A percentile compares a stretch with the other conserved stretches of the same genome.
Evolutionary conservation across 1,140 invertebrate genomes (phyloP).

Genomic region (Heliconius melpomene): DNA sequence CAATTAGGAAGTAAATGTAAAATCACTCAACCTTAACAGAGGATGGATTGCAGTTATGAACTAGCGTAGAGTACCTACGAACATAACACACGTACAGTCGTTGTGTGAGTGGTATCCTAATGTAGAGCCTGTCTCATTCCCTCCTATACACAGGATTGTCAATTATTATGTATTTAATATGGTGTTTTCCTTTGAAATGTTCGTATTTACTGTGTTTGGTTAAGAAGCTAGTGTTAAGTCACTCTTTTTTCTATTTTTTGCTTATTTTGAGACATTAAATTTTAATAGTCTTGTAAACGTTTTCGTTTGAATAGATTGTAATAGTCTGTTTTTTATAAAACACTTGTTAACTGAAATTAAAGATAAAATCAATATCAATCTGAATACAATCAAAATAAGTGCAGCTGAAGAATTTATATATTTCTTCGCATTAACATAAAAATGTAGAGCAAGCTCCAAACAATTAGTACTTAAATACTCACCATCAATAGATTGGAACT

Average conservation of each 20-base stretch:
- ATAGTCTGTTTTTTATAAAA: neutral
- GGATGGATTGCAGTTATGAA: slow-evolving; percentile 63
- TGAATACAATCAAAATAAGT: neutral
- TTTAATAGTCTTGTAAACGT: neutral
- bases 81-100: slow-evolving; percentile 41
- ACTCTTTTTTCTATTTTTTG: neutral
- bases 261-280: too few species aligned
- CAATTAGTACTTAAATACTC: neutral
- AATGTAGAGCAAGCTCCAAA: neutral
- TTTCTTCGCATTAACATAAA: neutral
- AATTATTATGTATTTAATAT: slow-evolving; percentile 66
- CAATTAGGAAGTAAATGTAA: slow-evolving; percentile 59
- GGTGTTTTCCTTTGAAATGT: slow-evolving; percentile 43
- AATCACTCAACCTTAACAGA: slow-evolving; percentile 56
- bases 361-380: neutral
- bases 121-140: slow-evolving; percentile 6
- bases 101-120: slow-evolving; percentile 33
- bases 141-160: neutral
- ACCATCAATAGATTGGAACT: neutral
- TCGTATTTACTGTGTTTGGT: neutral
- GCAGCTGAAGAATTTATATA: neutral
- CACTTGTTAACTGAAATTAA: neutral
- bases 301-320: neutral
- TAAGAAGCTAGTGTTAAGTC: neutral
- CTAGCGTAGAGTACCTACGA: slow-evolving; percentile 56